A percentile compares a stretch with the other conserved stretches of the same genome.
phyloP scores from a whole-genome alignment of 92 coral and sea anemone genomes.

The Porites evermanni region DNA sequence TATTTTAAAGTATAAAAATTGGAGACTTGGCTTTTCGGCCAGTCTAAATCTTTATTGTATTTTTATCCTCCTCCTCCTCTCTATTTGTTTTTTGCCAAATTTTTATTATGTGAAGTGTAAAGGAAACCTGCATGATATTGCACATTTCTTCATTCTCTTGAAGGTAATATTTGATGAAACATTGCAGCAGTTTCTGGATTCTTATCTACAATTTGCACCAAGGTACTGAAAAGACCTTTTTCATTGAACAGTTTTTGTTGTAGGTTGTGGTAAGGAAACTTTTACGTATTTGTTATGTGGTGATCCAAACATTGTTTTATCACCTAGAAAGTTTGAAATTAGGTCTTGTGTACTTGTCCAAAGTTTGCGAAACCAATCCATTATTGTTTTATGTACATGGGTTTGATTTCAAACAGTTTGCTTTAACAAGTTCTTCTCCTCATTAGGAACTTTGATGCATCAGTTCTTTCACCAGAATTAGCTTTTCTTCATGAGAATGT shows the following conservation, averaged over 20 bases:
- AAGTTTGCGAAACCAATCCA: no score
- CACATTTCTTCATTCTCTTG: neutral
- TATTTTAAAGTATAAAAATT: no score
- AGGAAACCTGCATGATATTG: neutral
- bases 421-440: no score
- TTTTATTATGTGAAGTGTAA: no score
- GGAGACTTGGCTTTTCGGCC: neutral
- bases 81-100: neutral
- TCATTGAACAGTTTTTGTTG: neutral
- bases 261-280: neutral
- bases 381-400: no score
- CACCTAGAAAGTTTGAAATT: no score
- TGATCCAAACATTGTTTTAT: no score
- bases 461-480: constrained; percentile 67
- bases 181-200: constrained; percentile 83
- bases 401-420: no score
- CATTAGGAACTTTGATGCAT: constrained; percentile 79
- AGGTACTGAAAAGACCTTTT: constrained; percentile 53
- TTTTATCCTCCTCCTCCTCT: neutral
- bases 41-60: neutral
- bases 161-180: constrained; percentile 95
- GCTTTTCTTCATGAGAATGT: constrained; percentile 62
- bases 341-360: no score
- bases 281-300: no score
- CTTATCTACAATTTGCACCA: constrained; percentile 82